Evolutionary conservation across 2,113 vertebrate genomes (phyloP).

Genomic region (Orycteropus afer): DNA sequence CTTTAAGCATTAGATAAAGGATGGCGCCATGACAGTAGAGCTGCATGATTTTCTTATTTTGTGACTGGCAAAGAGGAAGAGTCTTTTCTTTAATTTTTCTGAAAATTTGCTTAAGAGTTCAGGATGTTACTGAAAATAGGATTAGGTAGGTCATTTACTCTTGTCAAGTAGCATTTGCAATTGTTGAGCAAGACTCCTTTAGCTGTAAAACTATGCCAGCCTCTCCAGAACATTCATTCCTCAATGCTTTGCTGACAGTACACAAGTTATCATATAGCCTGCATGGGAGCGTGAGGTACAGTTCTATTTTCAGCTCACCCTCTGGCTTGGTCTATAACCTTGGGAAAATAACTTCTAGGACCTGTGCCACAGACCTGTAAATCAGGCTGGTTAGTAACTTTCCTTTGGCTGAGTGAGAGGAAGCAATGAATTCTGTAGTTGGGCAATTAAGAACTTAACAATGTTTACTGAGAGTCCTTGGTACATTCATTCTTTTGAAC

Average conservation of each 20-base stretch:
- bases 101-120: neutral
- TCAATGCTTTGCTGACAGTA: slow-evolving; percentile 73
- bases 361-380: slow-evolving; percentile 60
- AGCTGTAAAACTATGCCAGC: slow-evolving; percentile 59
- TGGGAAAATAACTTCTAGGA: slow-evolving; percentile 74
- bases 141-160: slow-evolving; percentile 30
- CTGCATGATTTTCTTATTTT: neutral
- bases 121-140: slow-evolving; percentile 28
- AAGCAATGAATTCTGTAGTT: slow-evolving; percentile 42
- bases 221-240: slow-evolving; percentile 65
- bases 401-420: slow-evolving; percentile 27
- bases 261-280: slow-evolving; percentile 77
- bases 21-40: neutral
- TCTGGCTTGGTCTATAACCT: slow-evolving; percentile 73
- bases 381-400: slow-evolving; percentile 54
- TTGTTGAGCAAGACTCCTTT: slow-evolving; percentile 56
- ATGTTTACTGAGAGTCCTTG: neutral
- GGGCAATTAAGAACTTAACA: slow-evolving; percentile 32
- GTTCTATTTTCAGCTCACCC: slow-evolving; percentile 74
- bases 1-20: neutral
- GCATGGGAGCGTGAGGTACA: slow-evolving; percentile 57
- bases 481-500: neutral
- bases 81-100: slow-evolving; percentile 7
- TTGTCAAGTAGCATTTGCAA: slow-evolving; percentile 41
- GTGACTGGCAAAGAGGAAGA: neutral